These are phyloP conservation scores for Channa striata DNA, from an alignment of 2,797 vertebrate genomes.

Conservation along the genomic window DNA sequence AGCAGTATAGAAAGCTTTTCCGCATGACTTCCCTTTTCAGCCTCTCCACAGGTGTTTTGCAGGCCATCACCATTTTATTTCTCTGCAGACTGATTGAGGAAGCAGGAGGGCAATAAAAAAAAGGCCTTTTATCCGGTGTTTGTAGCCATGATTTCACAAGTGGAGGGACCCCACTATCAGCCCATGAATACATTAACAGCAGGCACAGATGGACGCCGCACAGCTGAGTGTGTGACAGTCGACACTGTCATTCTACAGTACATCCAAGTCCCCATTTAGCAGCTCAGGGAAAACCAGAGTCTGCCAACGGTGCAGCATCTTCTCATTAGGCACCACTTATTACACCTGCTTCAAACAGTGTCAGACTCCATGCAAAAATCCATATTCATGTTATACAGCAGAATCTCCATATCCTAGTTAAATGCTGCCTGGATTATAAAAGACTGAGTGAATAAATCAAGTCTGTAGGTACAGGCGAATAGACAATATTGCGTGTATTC, in stretches of 20 bases:
- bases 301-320: not conserved
- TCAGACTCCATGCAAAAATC: too few relatives aligned
- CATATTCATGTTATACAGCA: not conserved
- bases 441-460: too few relatives aligned
- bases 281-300: slow-evolving; percentile 18
- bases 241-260: slow-evolving; percentile 31
- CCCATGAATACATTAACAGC: slow-evolving; percentile 40
- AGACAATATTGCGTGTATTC: too few relatives aligned
- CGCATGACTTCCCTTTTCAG: not conserved
- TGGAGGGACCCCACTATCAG: slow-evolving; percentile 39
- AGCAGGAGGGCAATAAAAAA: slow-evolving; percentile 28
- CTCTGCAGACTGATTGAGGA: slow-evolving; percentile 45
- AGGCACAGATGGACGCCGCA: slow-evolving; percentile 45
- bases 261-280: slow-evolving; percentile 30
- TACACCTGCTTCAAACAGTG: not conserved
- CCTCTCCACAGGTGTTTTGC: slow-evolving; percentile 51
- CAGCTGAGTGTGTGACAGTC: slow-evolving; percentile 39
- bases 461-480: too few relatives aligned
- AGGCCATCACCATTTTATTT: slow-evolving; percentile 38
- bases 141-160: slow-evolving; percentile 55
- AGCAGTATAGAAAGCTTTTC: not conserved
- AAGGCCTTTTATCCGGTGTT: slow-evolving; percentile 40
- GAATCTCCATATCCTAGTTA: not conserved
- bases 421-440: too few relatives aligned
- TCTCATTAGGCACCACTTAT: slow-evolving; percentile 8